Percentiles rank a stretch among this genome's conserved stretches.
These are phyloP conservation scores for Apamea monoglypha DNA, from an alignment of 2,888 invertebrate genomes.

Conservation along the genomic window DNA sequence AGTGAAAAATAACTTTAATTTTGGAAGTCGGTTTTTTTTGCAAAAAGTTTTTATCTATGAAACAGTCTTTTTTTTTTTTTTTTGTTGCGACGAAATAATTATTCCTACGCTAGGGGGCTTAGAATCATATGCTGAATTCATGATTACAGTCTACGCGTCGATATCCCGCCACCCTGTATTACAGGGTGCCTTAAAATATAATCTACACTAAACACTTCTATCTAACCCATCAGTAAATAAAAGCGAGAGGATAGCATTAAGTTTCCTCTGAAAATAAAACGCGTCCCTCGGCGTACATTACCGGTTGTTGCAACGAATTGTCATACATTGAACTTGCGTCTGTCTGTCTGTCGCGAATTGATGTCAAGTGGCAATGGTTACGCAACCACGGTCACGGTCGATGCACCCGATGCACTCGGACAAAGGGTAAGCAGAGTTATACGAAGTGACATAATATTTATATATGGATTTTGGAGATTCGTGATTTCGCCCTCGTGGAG, in stretches of 20 bases:
- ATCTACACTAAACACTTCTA: background rate
- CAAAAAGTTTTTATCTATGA: too few species aligned
- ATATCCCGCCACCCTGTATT: background rate
- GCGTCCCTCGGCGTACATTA: constrained; percentile 24
- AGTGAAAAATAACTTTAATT: too few species aligned
- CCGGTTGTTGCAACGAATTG: constrained; percentile 45
- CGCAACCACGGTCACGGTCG: constrained; percentile 80
- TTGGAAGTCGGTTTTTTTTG: too few species aligned
- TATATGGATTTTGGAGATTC: background rate
- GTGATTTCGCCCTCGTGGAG: background rate
- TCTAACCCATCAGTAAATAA: too few species aligned
- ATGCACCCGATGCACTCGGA: constrained; percentile 52
- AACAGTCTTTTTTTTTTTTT: too few species aligned
- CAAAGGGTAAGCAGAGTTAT: constrained; percentile 11
- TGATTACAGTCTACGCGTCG: too few species aligned
- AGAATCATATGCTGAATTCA: too few species aligned
- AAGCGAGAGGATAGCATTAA: background rate
- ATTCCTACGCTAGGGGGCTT: too few species aligned
- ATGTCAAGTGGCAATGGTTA: constrained; percentile 80
- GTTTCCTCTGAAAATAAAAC: constrained; percentile 23
- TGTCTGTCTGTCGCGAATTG: constrained; percentile 75
- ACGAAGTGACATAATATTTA: background rate
- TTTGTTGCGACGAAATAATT: too few species aligned
- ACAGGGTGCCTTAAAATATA: background rate
- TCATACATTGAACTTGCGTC: constrained; percentile 69